Evolutionary conservation across 2,797 vertebrate genomes (phyloP), one percentile per base, ranked within the genome.

Genomic region (Lithobates sylvaticus): DNA sequence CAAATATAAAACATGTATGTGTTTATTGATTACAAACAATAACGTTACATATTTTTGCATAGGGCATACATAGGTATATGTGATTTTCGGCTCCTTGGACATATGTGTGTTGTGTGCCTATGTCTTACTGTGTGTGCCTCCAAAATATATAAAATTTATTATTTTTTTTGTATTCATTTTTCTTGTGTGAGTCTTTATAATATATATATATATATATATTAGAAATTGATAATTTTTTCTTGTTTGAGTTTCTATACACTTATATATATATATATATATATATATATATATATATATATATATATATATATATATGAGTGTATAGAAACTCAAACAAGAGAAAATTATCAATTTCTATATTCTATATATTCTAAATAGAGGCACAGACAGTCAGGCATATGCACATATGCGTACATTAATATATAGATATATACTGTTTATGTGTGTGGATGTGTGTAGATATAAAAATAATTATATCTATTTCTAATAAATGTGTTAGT

Each of bases 361-460:
- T 34, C 34, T 34, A 34, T 34, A 29, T 29, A 29, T 29, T n/a
- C n/a, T n/a, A n/a, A 29, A 29, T 29, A 29, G 29, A 34, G 34
- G 34, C 34, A 34, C 34, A n/a, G 32, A 34, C 34, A 36, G 34
- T 7, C 5, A 6, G 34, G 6, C 5, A 36, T 36, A 36, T 10
- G 73, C 73, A 73, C 29, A 74, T 74, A 72, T 23, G 72, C 26
- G 34, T 50, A 76, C 32, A 61, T 50, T 27, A 10, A 34, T 58
- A 61, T 58, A 27, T 50, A 13, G 23, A 61, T 61, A 34, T 50
- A 21, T 32, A 77, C 10, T 18, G 4, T 61, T 16, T 54, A 21
- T 54, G 50, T 54, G 50, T 54, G 50, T 54, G 50, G 1, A 54
- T 54, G 15, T 54, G 15, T 3, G 39, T 0, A 39, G 16, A 13